Percentiles rank a stretch among this genome's conserved stretches.
These are phyloP conservation scores for Dreissena polymorpha DNA, from an alignment of 1,140 invertebrate genomes.

Conservation along the genomic window DNA sequence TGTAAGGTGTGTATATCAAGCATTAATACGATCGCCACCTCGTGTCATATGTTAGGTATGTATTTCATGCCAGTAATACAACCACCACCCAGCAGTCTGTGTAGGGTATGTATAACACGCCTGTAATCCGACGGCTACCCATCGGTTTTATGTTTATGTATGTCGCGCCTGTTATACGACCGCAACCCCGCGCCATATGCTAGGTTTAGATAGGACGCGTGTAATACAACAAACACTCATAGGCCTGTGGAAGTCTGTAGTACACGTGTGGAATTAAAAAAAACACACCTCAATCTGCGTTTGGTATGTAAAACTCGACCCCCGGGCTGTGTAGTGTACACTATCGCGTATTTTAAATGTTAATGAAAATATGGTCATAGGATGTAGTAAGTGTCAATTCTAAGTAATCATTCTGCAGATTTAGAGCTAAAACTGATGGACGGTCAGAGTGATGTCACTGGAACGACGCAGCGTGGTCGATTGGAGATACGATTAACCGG, in stretches of 20 bases:
- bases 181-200: too few relatives aligned
- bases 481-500: conserved; percentile 22
- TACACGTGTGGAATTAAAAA: too few relatives aligned
- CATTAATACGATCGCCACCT: too few relatives aligned
- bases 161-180: neutral
- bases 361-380: neutral
- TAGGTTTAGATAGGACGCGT: too few relatives aligned
- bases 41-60: neutral
- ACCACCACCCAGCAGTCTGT: neutral
- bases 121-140: too few relatives aligned
- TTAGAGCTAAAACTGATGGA: conserved; percentile 28
- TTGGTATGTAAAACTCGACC: too few relatives aligned
- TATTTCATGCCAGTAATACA: neutral
- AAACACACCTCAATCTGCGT: too few relatives aligned
- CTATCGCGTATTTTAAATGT: neutral
- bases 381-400: too few relatives aligned
- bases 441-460: neutral
- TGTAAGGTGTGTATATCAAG: neutral
- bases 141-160: neutral
- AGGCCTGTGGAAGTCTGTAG: too few relatives aligned
- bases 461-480: neutral
- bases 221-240: too few relatives aligned
- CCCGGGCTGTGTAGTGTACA: too few relatives aligned
- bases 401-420: neutral
- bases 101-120: neutral